phyloP scores from a whole-genome alignment of 1,140 invertebrate species.

The Anthonomus grandis region DNA sequence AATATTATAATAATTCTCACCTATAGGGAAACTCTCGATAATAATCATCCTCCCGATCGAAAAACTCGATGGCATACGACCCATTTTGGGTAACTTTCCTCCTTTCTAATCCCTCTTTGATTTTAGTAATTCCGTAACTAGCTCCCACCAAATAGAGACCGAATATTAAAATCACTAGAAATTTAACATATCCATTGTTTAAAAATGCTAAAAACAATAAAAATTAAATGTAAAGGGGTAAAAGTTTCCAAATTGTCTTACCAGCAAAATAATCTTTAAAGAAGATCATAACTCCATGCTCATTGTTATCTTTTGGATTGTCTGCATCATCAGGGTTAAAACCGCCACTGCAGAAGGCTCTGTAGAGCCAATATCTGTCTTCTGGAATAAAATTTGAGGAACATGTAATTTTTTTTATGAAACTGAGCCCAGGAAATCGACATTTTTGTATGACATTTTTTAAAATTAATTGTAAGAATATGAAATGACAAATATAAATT shows the following conservation, averaged over 20 bases:
- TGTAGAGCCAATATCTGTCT: conserved; percentile 75
- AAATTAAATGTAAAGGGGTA: too few relatives aligned
- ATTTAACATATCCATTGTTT: conserved; percentile 74
- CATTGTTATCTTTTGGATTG: conserved; percentile 82
- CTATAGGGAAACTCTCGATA: conserved; percentile 87
- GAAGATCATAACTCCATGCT: conserved; percentile 85
- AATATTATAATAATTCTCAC: too few relatives aligned
- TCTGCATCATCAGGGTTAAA: conserved; percentile 77
- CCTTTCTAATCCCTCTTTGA: conserved; percentile 86
- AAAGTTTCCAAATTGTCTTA: too few relatives aligned
- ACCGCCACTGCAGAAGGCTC: conserved; percentile 77
- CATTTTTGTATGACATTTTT: too few relatives aligned
- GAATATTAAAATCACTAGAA: conserved; percentile 75
- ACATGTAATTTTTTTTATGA: too few relatives aligned
- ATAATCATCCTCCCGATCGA: conserved; percentile 84
- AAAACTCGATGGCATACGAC: conserved; percentile 87
- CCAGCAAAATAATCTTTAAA: conserved; percentile 79
- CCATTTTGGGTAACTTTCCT: conserved; percentile 81
- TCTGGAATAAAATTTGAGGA: conserved; percentile 53
- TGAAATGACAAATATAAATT: too few relatives aligned
- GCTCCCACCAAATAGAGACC: conserved; percentile 78
- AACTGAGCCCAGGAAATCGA: too few relatives aligned
- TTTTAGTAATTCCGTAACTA: conserved; percentile 80
- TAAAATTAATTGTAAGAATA: too few relatives aligned
- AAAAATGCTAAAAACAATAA: conserved; percentile 72